These are phyloP conservation scores for Drosophila chauvacae DNA, from an alignment of 1,140 invertebrate genomes.

Conservation along the genomic window DNA sequence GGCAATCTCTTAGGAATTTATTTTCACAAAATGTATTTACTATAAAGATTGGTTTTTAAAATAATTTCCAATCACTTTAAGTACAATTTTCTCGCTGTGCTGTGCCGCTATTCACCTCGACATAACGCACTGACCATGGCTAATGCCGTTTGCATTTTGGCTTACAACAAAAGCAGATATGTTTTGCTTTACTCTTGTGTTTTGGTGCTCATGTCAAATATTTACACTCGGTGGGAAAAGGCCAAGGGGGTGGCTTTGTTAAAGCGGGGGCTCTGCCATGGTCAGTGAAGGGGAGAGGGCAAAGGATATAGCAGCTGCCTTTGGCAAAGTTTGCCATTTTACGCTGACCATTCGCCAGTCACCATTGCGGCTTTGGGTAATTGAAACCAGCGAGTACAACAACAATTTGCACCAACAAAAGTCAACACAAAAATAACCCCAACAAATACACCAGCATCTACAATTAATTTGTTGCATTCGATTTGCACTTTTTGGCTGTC, in stretches of 20 bases:
- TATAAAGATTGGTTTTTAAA: no score
- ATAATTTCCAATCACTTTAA: not conserved
- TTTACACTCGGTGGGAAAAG: conserved; percentile 59
- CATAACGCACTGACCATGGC: conserved; percentile 67
- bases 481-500: conserved; percentile 64
- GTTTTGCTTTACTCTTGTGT: conserved; percentile 30
- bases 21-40: not conserved
- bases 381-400: conserved; percentile 52
- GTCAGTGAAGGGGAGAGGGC: not conserved
- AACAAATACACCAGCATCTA: not conserved
- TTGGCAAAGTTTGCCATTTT: conserved; percentile 30
- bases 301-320: conserved; percentile 23
- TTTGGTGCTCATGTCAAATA: conserved; percentile 64
- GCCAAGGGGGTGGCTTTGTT: not conserved
- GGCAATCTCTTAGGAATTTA: not conserved
- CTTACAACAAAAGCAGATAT: conserved; percentile 53
- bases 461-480: conserved; percentile 65
- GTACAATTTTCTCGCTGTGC: conserved; percentile 14
- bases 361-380: conserved; percentile 60
- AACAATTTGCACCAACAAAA: conserved; percentile 12
- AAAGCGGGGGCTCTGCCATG: not conserved
- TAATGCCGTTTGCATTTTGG: conserved; percentile 75
- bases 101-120: conserved; percentile 14
- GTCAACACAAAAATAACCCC: conserved; percentile 14
- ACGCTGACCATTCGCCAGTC: conserved; percentile 37